Evolutionary conservation across 2,113 vertebrate genomes (phyloP).

Genomic region (Malaclemys terrapin): DNA sequence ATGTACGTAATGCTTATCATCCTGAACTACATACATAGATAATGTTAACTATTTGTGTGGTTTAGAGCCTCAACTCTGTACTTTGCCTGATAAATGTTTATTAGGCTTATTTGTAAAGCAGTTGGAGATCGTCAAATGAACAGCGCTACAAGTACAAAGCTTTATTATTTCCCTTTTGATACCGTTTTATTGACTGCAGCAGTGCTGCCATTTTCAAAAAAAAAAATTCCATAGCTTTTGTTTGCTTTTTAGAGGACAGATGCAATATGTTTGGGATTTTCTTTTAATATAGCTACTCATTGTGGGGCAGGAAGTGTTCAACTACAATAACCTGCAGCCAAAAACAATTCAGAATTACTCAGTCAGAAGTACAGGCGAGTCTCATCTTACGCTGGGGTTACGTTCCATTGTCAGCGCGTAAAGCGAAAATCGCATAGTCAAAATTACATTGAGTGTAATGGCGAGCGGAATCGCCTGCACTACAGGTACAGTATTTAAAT

Average conservation of each 20-base stretch:
- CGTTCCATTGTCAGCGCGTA: too few species aligned
- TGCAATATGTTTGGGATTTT: constrained; percentile 24
- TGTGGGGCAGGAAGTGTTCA: background rate
- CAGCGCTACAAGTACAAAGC: background rate
- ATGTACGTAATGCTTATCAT: background rate
- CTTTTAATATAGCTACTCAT: background rate
- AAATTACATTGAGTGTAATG: too few species aligned
- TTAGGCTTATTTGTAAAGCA: background rate
- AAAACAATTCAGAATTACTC: background rate
- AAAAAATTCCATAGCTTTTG: background rate
- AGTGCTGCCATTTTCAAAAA: background rate
- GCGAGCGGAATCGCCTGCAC: too few species aligned
- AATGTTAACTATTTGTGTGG: background rate
- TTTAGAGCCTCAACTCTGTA: background rate
- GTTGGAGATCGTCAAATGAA: background rate
- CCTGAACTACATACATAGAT: background rate
- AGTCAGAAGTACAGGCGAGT: background rate
- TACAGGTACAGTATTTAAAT: too few species aligned
- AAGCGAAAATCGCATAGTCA: too few species aligned
- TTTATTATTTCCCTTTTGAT: background rate
- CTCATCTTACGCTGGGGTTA: too few species aligned
- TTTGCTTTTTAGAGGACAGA: constrained; percentile 51
- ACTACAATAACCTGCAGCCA: background rate
- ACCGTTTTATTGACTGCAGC: background rate
- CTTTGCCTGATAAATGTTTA: background rate